Percentiles rank a stretch among this genome's conserved stretches.
Evolutionary conservation across 2,888 invertebrate genomes (phyloP).

Genomic region (Chaetogeoica ovagalla): DNA sequence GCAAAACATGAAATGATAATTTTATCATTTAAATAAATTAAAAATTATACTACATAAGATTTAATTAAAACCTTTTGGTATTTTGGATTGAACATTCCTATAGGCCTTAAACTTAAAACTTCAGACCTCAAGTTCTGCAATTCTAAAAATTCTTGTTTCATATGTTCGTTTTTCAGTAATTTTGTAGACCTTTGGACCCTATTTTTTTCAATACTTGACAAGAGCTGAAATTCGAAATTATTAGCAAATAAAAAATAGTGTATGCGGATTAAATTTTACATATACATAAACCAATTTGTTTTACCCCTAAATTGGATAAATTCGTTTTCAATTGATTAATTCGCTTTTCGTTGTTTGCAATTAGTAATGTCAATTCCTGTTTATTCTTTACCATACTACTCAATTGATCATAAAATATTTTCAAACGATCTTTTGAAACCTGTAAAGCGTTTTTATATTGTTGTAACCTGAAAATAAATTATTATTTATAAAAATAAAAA

Average conservation of each 20-base stretch:
- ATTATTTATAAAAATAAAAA: background rate
- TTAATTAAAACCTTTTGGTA: constrained; percentile 30
- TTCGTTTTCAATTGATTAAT: constrained; percentile 23
- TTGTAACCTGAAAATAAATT: constrained; percentile 22
- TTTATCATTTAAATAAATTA: background rate
- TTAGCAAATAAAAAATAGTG: background rate
- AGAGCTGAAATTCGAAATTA: constrained; percentile 13
- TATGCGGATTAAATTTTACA: background rate
- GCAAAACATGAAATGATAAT: too few species aligned
- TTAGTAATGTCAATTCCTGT: background rate
- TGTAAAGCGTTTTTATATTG: constrained; percentile 20
- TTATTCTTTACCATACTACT: background rate
- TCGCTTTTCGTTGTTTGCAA: constrained; percentile 7
- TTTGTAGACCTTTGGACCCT: constrained; percentile 21
- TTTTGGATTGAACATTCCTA: constrained; percentile 46
- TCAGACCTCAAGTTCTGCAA: constrained; percentile 36
- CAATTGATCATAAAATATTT: constrained; percentile 24
- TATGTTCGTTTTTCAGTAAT: constrained; percentile 19
- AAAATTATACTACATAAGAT: background rate
- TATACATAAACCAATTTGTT: background rate
- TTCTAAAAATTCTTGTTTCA: constrained; percentile 39
- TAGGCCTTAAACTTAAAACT: constrained; percentile 36
- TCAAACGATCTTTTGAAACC: constrained; percentile 26
- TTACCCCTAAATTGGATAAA: constrained; percentile 34
- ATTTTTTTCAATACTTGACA: constrained; percentile 44